Evolutionary conservation across 2,888 invertebrate species (phyloP), one percentile per base, ranked within the genome.

Genomic region (Nephrocerus scutellatus): DNA sequence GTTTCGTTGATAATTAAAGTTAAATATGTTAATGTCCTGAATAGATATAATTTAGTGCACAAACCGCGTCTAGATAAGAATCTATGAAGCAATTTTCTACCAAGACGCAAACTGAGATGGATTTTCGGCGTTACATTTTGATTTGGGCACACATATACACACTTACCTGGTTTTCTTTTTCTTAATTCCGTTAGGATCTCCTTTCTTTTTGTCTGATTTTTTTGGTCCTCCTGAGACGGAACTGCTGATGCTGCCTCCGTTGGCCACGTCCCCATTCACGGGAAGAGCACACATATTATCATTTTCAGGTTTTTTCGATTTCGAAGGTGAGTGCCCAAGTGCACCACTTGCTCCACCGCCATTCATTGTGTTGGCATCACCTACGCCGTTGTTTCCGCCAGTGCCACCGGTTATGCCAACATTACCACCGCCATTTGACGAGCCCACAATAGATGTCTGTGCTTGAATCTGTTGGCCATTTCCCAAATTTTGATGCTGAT

Each of bases 121-220:
- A n/a, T n/a, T n/a, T n/a, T n/a, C n/a, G n/a, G n/a, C n/a, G n/a
- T n/a, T n/a, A n/a, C n/a, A n/a, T n/a, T n/a, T n/a, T n/a, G n/a
- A n/a, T n/a, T n/a, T n/a, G n/a, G n/a, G n/a, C n/a, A n/a, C n/a
- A 32, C 19, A 36, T 25, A 28, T 34, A 25, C 29, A 35, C 19
- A 58, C 66, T 62, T 65, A 89, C 90, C 90, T 84, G 37, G 90
- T 90, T 72, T 90, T 90, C 70, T 90, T 90, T 71, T 90, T 90
- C 66, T 90, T 90, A 23, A 87, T 84, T 31, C 86, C 86, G 62
- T 84, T 87, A 55, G 84, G 86, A 62, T 86, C 86, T 54, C 75
- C 77, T 66, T 87, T 87, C 68, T 89, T 85, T 66, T 82, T 82
- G 38, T 79, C 82, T 58, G 84, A 84, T 53, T 82, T 80, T n/a